These are phyloP conservation scores for Momotus momota DNA, from an alignment of 2,797 vertebrate genomes.

Conservation along the genomic window DNA sequence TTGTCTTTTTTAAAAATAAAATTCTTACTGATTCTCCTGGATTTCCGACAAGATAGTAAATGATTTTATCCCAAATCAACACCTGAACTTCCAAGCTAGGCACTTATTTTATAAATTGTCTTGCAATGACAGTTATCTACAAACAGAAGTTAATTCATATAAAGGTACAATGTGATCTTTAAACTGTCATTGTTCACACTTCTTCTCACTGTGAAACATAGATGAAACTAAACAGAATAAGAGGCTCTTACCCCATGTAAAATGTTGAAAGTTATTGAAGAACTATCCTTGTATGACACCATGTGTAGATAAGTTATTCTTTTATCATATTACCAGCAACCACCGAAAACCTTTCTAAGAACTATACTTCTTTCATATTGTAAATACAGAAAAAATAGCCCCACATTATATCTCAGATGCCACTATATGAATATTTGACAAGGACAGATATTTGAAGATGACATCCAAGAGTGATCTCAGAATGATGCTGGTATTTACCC, in stretches of 20 bases:
- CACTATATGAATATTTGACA: not conserved
- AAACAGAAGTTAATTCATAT: not conserved
- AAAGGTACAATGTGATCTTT: not conserved
- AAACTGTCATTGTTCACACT: not conserved
- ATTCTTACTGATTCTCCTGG: not conserved
- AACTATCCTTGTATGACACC: not conserved
- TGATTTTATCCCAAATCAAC: not conserved
- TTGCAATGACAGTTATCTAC: not conserved
- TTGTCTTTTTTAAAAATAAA: not conserved
- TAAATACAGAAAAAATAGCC: not conserved
- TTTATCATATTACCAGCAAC: not conserved
- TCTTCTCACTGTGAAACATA: not conserved
- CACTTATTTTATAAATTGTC: not conserved
- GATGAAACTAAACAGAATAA: not conserved
- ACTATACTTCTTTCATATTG: not conserved
- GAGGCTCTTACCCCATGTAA: not conserved
- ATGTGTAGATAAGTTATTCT: not conserved
- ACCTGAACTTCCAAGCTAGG: not conserved
- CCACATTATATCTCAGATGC: not conserved
- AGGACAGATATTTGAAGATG: not conserved
- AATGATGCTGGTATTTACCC: not conserved
- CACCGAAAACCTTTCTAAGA: not conserved
- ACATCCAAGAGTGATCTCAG: not conserved
- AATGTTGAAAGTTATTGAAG: not conserved
- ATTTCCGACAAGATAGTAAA: not conserved